These are phyloP conservation scores for Venusia cambrica DNA, from an alignment of 2,888 invertebrate species.

Conservation along the genomic window DNA sequence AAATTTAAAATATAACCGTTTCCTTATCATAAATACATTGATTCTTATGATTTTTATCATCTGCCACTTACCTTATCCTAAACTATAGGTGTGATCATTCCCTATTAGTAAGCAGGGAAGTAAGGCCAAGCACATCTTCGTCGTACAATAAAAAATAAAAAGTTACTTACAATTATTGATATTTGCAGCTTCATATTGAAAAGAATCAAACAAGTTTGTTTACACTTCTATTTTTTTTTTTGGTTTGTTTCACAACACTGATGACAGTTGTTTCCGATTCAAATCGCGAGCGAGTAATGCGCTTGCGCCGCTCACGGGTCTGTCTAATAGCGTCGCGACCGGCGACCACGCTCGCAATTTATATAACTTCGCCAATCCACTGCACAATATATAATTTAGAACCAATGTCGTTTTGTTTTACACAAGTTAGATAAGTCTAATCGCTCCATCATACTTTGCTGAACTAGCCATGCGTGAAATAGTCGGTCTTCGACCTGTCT, in stretches of 20 bases:
- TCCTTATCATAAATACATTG: too few relatives aligned
- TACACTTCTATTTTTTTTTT: conserved; percentile 33
- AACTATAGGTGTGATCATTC: too few relatives aligned
- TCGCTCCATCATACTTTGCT: conserved; percentile 50
- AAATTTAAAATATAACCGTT: too few relatives aligned
- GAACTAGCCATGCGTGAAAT: conserved; percentile 55
- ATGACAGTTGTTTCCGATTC: conserved; percentile 37
- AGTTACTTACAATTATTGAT: conserved; percentile 30
- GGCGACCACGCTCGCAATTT: conserved; percentile 57
- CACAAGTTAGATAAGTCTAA: conserved; percentile 63
- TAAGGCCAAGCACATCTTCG: too few relatives aligned
- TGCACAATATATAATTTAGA: conserved; percentile 56
- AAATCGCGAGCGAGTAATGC: conserved; percentile 46
- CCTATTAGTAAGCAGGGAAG: too few relatives aligned
- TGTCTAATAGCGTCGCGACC: conserved; percentile 61
- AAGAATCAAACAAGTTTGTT: conserved; percentile 26
- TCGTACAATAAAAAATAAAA: background rate
- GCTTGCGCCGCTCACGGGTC: conserved; percentile 51
- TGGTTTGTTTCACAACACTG: conserved; percentile 40
- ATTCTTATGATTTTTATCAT: too few relatives aligned
- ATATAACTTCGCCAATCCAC: conserved; percentile 64
- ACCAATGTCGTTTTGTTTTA: conserved; percentile 60
- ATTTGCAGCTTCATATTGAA: conserved; percentile 49
- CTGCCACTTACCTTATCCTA: too few relatives aligned
- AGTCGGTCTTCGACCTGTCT: conserved; percentile 36